These are phyloP conservation scores for Passer domesticus DNA, from an alignment of 2,113 vertebrate genomes.

Conservation along the genomic window DNA sequence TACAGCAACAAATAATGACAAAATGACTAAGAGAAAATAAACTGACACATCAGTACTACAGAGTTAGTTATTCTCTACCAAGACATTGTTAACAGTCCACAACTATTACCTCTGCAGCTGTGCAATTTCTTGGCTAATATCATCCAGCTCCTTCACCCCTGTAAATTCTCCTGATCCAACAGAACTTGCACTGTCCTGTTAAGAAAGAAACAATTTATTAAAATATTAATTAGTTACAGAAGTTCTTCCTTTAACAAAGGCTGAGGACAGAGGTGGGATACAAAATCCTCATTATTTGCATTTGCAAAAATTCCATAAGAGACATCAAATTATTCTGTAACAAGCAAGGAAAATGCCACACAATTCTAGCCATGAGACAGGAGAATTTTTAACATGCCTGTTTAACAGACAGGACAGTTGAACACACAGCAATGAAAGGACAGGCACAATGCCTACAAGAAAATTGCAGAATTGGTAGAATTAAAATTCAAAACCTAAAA, in stretches of 20 bases:
- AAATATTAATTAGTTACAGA: neutral
- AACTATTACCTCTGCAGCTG: constrained; percentile 89
- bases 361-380: neutral
- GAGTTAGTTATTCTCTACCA: neutral
- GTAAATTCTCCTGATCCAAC: constrained; percentile 93
- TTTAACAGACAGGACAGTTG: neutral
- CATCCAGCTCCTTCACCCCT: constrained; percentile 95
- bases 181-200: constrained; percentile 89
- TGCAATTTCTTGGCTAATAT: constrained; percentile 94
- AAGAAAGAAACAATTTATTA: neutral
- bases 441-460: neutral
- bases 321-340: neutral
- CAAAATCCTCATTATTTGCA: neutral
- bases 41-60: neutral
- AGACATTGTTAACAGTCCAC: neutral
- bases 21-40: neutral
- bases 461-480: neutral
- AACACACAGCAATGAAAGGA: neutral
- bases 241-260: neutral
- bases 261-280: neutral
- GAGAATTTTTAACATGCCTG: neutral
- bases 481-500: neutral
- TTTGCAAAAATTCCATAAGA: neutral
- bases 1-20: neutral
- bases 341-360: neutral